Conservation (phyloP, 2,113 vertebrate species). For the Macaca mulatta region DNA sequence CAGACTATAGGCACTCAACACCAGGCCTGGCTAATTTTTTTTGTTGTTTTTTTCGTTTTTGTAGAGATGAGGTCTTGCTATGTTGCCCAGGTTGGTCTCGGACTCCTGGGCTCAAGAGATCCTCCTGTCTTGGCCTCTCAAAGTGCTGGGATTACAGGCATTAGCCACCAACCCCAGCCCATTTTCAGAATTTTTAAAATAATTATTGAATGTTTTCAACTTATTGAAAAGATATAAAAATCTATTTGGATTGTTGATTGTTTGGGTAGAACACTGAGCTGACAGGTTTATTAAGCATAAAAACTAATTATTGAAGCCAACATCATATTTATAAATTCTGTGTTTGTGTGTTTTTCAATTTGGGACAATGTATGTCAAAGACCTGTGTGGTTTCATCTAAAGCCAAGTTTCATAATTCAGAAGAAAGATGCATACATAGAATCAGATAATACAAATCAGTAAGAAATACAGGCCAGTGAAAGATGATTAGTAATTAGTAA, state of each 20-base stretch:
- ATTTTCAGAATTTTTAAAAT: conserved; percentile 37
- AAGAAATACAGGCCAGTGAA: not conserved
- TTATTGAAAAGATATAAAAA: not conserved
- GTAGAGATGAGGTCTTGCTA: too few species aligned
- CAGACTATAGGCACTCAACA: too few species aligned
- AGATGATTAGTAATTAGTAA: not conserved
- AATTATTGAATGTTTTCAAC: conserved; percentile 15
- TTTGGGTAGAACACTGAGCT: not conserved
- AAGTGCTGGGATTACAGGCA: too few species aligned
- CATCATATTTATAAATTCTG: not conserved
- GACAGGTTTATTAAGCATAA: conserved; percentile 32
- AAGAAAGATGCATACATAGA: not conserved
- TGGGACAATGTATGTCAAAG: conserved; percentile 45
- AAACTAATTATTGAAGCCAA: not conserved
- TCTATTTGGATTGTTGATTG: not conserved
- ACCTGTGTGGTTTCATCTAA: not conserved
- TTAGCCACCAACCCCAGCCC: too few species aligned
- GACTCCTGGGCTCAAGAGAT: too few species aligned
- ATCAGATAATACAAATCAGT: not conserved
- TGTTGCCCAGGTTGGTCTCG: too few species aligned
- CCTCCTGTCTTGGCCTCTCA: too few species aligned
- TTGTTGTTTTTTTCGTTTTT: too few species aligned
- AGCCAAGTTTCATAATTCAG: conserved; percentile 44
- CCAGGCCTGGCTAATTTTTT: too few species aligned
- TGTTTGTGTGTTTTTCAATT: not conserved